A percentile compares a stretch with the other conserved stretches of the same genome.
These are phyloP conservation scores for Peromyscus leucopus DNA, from an alignment of 2,113 vertebrate genomes.

Conservation along the genomic window DNA sequence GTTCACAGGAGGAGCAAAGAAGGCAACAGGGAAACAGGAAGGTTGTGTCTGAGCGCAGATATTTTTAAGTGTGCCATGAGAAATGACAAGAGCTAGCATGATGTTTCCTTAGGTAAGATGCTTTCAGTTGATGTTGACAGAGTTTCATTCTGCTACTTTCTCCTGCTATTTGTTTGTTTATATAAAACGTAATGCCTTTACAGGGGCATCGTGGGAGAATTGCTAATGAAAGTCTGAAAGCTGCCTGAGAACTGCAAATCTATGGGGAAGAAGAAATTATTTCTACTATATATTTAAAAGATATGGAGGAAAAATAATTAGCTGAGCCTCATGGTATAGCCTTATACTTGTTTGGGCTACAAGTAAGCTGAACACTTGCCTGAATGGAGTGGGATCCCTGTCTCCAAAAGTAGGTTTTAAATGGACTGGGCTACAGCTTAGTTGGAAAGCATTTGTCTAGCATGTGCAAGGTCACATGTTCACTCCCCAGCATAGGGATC, in stretches of 20 bases:
- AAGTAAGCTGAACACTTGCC: too few species aligned
- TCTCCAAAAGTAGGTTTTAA: neutral
- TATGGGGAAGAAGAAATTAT: neutral
- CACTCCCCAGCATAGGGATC: neutral
- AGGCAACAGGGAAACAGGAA: constrained; percentile 63
- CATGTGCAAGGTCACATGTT: neutral
- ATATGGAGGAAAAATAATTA: neutral
- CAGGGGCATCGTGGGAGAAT: neutral
- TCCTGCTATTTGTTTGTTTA: neutral
- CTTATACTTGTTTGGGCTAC: neutral
- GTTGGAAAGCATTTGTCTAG: neutral
- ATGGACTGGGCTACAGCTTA: neutral
- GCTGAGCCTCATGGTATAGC: neutral
- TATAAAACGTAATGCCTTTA: constrained; percentile 24
- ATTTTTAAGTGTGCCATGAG: constrained; percentile 76
- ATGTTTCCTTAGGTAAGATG: constrained; percentile 52
- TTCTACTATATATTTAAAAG: neutral
- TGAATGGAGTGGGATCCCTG: too few species aligned
- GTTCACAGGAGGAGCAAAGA: constrained; percentile 75
- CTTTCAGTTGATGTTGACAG: neutral
- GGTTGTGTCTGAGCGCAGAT: constrained; percentile 61
- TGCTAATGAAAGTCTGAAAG: neutral
- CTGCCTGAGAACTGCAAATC: neutral
- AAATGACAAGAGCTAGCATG: constrained; percentile 48
- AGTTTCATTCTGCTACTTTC: neutral